These are phyloP conservation scores for Philonicus albiceps DNA, from an alignment of 2,888 invertebrate species.

Conservation along the genomic window DNA sequence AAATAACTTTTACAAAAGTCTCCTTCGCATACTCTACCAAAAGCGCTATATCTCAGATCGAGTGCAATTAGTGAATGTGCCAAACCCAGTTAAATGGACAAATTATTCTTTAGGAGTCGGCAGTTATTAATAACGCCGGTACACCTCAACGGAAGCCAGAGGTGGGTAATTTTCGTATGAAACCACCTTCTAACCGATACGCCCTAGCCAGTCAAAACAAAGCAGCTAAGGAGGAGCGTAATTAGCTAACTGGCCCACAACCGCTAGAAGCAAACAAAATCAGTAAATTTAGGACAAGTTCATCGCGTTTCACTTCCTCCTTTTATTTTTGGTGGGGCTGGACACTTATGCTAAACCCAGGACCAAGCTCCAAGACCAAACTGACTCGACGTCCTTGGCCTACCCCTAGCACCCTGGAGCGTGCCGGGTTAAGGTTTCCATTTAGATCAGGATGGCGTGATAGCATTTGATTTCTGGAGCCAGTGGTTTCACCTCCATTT, in stretches of 20 bases:
- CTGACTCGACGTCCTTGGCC: neutral
- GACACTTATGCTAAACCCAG: neutral
- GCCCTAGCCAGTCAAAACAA: neutral
- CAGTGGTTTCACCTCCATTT: conserved; percentile 5
- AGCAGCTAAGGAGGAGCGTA: neutral
- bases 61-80: neutral
- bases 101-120: neutral
- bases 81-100: neutral
- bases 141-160: neutral
- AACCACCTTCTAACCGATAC: neutral
- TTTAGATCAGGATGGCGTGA: neutral
- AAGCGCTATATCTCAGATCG: neutral
- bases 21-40: neutral
- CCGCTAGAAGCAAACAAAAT: neutral
- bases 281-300: neutral
- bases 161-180: neutral
- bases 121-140: neutral
- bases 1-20: neutral
- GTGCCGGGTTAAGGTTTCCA: neutral
- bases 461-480: conserved; percentile 1
- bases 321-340: neutral
- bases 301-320: neutral
- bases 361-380: neutral
- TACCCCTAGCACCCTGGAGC: neutral
- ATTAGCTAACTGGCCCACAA: neutral